Percentiles rank a stretch among this genome's conserved stretches.
phyloP scores from a whole-genome alignment of 2,888 invertebrate genomes.

The Agriopis aurantiaria region DNA sequence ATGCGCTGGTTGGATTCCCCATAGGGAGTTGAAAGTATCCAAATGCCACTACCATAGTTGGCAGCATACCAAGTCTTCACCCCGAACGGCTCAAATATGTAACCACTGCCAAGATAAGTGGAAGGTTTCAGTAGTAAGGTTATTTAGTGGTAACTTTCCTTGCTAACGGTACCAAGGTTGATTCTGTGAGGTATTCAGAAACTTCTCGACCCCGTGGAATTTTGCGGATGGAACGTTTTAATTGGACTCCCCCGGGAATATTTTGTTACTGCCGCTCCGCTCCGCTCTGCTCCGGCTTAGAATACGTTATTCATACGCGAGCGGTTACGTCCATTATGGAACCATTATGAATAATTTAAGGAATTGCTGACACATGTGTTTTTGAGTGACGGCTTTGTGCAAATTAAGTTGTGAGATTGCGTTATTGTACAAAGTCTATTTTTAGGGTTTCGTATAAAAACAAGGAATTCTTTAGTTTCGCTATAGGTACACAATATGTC shows the following conservation, averaged over 20 bases:
- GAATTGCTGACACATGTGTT: constrained; percentile 32
- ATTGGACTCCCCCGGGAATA: constrained; percentile 81
- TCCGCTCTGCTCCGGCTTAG: constrained; percentile 53
- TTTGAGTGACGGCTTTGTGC: constrained; percentile 16
- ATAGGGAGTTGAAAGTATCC: no score
- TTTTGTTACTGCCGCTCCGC: constrained; percentile 77
- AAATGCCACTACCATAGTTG: no score
- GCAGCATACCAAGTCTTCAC: no score
- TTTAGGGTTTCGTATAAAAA: neutral
- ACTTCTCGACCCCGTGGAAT: constrained; percentile 78
- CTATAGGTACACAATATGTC: no score
- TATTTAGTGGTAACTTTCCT: no score
- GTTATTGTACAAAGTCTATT: no score
- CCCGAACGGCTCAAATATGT: no score
- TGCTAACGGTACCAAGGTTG: constrained; percentile 30
- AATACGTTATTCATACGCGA: constrained; percentile 49
- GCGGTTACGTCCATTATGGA: constrained; percentile 43
- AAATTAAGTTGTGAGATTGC: neutral
- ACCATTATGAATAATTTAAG: constrained; percentile 35
- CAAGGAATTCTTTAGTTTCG: neutral
- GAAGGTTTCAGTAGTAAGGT: no score
- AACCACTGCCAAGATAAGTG: no score
- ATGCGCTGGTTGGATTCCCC: no score
- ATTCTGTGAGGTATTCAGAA: constrained; percentile 64
- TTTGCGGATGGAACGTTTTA: constrained; percentile 83